Conservation (phyloP, 2,797 vertebrate species). For the Parauchenoglanis ngamensis region DNA sequence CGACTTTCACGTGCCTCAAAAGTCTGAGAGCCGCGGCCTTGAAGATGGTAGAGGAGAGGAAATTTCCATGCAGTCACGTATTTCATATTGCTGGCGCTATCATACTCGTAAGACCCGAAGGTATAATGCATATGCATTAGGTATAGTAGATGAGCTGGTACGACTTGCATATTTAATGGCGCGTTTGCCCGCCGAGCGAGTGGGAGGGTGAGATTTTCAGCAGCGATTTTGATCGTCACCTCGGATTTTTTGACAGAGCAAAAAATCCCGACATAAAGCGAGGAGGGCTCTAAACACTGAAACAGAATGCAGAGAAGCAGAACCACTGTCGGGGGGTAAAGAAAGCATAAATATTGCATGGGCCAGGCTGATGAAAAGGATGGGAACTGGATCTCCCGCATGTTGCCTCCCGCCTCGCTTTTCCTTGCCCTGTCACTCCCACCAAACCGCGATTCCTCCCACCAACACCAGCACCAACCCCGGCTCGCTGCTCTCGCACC, state of each 20-base stretch:
- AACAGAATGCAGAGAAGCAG: slow-evolving; percentile 66
- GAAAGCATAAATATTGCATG: slow-evolving; percentile 77
- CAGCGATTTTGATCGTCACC: slow-evolving; percentile 70
- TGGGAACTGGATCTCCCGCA: slow-evolving; percentile 60
- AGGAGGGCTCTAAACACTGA: slow-evolving; percentile 63
- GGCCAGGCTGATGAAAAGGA: slow-evolving; percentile 70
- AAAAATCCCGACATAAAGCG: slow-evolving; percentile 62
- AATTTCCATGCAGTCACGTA: slow-evolving; percentile 47
- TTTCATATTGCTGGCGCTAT: slow-evolving; percentile 71
- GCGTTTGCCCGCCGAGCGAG: slow-evolving; percentile 76
- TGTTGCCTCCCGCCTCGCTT: slow-evolving; percentile 27
- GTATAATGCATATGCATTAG: slow-evolving; percentile 80
- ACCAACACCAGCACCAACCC: slow-evolving; percentile 55
- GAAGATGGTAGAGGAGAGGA: neutral
- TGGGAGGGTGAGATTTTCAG: slow-evolving; percentile 67
- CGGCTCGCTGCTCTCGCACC: slow-evolving; percentile 50
- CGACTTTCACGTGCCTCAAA: slow-evolving; percentile 50
- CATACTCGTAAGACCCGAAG: slow-evolving; percentile 70
- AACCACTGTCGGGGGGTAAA: slow-evolving; percentile 46
- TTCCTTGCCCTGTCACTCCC: slow-evolving; percentile 23
- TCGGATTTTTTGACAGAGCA: slow-evolving; percentile 69
- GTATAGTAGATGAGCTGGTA: slow-evolving; percentile 38
- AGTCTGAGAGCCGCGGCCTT: slow-evolving; percentile 59
- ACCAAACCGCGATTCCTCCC: slow-evolving; percentile 53
- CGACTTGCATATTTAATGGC: slow-evolving; percentile 78